Evolutionary conservation across 2,888 invertebrate species (phyloP).

Genomic region (Mesorhabditis spiculigera): DNA sequence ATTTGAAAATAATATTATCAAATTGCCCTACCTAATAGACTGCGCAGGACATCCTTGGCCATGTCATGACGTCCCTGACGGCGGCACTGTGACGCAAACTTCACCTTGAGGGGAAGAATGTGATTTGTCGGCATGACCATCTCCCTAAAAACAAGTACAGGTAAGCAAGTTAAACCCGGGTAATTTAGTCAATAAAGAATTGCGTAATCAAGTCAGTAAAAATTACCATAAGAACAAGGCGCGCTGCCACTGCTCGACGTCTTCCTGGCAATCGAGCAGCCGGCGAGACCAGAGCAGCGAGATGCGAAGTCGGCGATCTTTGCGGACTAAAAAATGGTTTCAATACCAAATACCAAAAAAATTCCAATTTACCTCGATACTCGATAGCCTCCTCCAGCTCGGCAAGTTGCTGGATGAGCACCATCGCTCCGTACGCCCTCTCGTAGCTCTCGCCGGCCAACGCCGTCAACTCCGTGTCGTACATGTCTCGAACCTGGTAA

Average conservation of each 20-base stretch:
- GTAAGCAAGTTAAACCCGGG: neutral
- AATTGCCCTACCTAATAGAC: slow-evolving; percentile 69
- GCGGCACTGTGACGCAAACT: slow-evolving; percentile 90
- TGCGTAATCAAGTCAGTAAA: slow-evolving; percentile 66
- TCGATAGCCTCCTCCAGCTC: slow-evolving; percentile 97
- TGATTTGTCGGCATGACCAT: slow-evolving; percentile 34
- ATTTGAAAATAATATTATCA: slow-evolving; percentile 39
- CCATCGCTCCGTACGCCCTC: slow-evolving; percentile 75
- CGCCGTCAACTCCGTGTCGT: slow-evolving; percentile 93
- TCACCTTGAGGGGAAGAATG: slow-evolving; percentile 64
- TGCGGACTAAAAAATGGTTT: slow-evolving; percentile 70
- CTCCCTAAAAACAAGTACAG: neutral
- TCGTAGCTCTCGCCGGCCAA: slow-evolving; percentile 94
- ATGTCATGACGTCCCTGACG: slow-evolving; percentile 83
- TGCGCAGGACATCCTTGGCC: slow-evolving; percentile 85
- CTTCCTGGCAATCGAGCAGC: slow-evolving; percentile 81
- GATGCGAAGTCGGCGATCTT: slow-evolving; percentile 78
- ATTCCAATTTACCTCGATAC: slow-evolving; percentile 66
- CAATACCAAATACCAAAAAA: neutral
- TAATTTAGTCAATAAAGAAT: slow-evolving; percentile 31
- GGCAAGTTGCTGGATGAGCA: slow-evolving; percentile 90
- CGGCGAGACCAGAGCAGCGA: slow-evolving; percentile 89
- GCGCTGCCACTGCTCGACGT: slow-evolving; percentile 96
- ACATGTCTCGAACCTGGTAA: slow-evolving; percentile 74
- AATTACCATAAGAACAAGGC: slow-evolving; percentile 86